Evolutionary conservation across 2,888 invertebrate genomes (phyloP).

Genomic region (Melangyna quadrimaculata): DNA sequence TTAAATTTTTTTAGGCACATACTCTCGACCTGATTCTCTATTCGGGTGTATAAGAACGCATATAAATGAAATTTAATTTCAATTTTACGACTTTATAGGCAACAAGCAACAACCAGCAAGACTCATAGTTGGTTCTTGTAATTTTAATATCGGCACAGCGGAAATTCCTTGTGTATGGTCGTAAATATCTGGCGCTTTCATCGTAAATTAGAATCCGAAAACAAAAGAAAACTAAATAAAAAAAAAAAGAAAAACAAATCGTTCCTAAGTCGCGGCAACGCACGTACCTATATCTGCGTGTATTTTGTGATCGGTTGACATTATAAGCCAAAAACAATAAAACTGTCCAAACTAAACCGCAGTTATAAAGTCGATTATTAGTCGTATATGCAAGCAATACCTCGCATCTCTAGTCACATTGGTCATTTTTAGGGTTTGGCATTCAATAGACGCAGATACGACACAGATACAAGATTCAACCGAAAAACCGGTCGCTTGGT

Average conservation of each 20-base stretch:
- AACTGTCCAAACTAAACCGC: conserved; percentile 66
- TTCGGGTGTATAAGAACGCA: background rate
- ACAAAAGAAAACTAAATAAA: conserved; percentile 42
- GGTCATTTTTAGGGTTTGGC: conserved; percentile 63
- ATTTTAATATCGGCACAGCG: conserved; percentile 66
- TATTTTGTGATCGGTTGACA: conserved; percentile 59
- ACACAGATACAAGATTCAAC: background rate
- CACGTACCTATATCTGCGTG: conserved; percentile 19
- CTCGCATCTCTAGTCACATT: conserved; percentile 33
- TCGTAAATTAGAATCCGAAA: conserved; percentile 67
- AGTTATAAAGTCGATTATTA: conserved; percentile 67
- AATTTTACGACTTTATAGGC: conserved; percentile 49
- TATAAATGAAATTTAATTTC: conserved; percentile 58
- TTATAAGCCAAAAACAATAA: conserved; percentile 62
- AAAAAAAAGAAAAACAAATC: conserved; percentile 13
- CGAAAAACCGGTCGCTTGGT: conserved; percentile 14
- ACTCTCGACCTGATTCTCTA: conserved; percentile 42
- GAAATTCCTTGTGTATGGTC: conserved; percentile 67
- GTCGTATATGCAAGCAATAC: conserved; percentile 37
- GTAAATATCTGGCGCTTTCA: conserved; percentile 70
- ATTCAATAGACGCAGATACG: conserved; percentile 29
- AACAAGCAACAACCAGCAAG: background rate
- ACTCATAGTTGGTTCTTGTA: conserved; percentile 12
- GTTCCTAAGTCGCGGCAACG: conserved; percentile 6
- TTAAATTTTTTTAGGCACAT: conserved; percentile 61